A percentile compares a stretch with the other conserved stretches of the same genome.
These are phyloP conservation scores for Notothenia coriiceps DNA, from an alignment of 2,113 vertebrate species.

Conservation along the genomic window DNA sequence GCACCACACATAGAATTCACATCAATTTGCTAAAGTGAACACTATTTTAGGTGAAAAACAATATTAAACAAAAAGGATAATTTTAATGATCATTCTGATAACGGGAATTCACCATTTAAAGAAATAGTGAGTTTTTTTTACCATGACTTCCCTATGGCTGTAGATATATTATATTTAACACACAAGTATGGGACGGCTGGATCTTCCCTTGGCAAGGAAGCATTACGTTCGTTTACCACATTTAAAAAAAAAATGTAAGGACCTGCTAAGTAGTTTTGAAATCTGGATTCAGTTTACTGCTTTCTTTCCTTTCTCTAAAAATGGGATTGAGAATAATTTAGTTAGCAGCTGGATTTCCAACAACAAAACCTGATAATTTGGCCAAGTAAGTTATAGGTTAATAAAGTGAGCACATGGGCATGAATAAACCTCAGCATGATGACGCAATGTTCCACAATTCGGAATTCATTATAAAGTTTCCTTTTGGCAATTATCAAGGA, in stretches of 20 bases:
- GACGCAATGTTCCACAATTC: conserved; percentile 12
- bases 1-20: too few species aligned
- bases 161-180: too few species aligned
- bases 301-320: conserved; percentile 12
- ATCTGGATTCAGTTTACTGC: neutral
- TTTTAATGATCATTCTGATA: too few species aligned
- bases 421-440: neutral
- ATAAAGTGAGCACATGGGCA: neutral
- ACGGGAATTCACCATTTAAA: too few species aligned
- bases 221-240: neutral
- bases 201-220: neutral
- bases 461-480: conserved; percentile 18
- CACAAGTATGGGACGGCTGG: too few species aligned
- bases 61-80: too few species aligned
- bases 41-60: too few species aligned
- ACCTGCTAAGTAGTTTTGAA: neutral
- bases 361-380: conserved; percentile 4
- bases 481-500: neutral
- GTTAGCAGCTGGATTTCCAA: conserved; percentile 3
- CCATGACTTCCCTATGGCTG: too few species aligned
- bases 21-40: too few species aligned
- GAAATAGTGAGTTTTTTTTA: too few species aligned
- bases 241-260: neutral
- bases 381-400: conserved; percentile 4
- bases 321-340: neutral